Evolutionary conservation across 2,113 vertebrate species (phyloP), one percentile per base, ranked within the genome.

Genomic region (Stegastes partitus): DNA sequence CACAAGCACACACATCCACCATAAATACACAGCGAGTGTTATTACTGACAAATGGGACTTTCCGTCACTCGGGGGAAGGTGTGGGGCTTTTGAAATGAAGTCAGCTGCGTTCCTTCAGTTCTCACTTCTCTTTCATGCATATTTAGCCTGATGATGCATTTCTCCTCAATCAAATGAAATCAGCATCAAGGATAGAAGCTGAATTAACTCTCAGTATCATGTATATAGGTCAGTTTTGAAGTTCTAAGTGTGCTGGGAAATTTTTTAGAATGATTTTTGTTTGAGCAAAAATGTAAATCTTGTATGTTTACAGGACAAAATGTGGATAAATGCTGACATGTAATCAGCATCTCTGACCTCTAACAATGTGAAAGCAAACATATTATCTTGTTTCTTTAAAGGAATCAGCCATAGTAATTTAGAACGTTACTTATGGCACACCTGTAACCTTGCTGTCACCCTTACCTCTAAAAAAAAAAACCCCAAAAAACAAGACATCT

Each of bases 91-190:
- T 80, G 21, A 47, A 22, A 56, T 78, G 1, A 65, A 73, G 12
- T 74, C 45, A 77, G 57, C 14, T 65, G 39, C 4, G 2, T 1
- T 44, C 5, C 14, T 65, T 57, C 42, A 57, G 16, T 51, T 87
- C 37, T 78, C 63, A 80, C 72, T 90, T 90, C 83, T 75, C 44
- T 56, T n/a, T 61, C n/a, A 39, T 15, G 66, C 11, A 28, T 66
- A 63, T 39, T 66, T 81, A 55, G 14, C 51, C 9, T 14, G 7
- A 59, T 51, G 6, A n/a, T 53, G 11, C 4, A 10, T 45, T 34
- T 58, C 12, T 28, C 2, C 16, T 56, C 68, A 1, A 53, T 49
- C 21, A 53, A 6, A 62, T 44, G 4, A 14, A 37, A 57, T 47
- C 47, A 19, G 47, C 8, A 26, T 47, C 61, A 37, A 68, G 23